A percentile compares a stretch with the other conserved stretches of the same genome.
phyloP scores from a whole-genome alignment of 2,888 invertebrate species.

The Neoitamus cyanurus region DNA sequence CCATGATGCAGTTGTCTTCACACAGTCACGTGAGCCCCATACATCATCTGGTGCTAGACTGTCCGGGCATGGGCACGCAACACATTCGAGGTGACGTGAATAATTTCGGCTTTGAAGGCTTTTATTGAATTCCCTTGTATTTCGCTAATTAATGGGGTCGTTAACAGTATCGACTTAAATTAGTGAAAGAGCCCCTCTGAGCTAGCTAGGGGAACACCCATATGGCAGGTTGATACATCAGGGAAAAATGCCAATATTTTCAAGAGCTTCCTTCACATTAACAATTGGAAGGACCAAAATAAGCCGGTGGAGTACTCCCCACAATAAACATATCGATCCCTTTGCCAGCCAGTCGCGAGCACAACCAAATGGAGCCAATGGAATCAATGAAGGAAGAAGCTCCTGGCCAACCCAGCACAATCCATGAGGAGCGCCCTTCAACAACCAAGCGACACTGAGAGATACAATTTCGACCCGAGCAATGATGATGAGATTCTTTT shows the following conservation, averaged over 20 bases:
- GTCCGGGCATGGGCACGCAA: not conserved
- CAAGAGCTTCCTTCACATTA: not conserved
- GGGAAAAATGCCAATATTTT: not conserved
- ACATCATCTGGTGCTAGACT: not conserved
- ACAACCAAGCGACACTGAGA: not conserved
- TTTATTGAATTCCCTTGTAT: not conserved
- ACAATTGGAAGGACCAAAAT: not conserved
- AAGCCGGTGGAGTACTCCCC: not conserved
- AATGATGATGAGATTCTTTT: not conserved
- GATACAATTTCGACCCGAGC: not conserved
- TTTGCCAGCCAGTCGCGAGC: not conserved
- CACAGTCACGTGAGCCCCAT: not conserved
- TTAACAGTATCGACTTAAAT: not conserved
- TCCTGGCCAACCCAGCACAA: not conserved
- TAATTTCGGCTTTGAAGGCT: not conserved
- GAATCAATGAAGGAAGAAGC: not conserved
- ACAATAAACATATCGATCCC: slow-evolving; percentile 1
- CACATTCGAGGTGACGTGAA: not conserved
- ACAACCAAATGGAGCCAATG: not conserved
- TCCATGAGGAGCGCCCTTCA: not conserved
- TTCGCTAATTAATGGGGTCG: not conserved
- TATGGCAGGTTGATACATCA: not conserved
- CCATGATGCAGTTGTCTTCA: not conserved
- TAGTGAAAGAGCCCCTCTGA: not conserved
- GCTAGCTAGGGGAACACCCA: not conserved